Conservation (phyloP, 2,113 vertebrate genomes). For the Gopherus flavomarginatus region DNA sequence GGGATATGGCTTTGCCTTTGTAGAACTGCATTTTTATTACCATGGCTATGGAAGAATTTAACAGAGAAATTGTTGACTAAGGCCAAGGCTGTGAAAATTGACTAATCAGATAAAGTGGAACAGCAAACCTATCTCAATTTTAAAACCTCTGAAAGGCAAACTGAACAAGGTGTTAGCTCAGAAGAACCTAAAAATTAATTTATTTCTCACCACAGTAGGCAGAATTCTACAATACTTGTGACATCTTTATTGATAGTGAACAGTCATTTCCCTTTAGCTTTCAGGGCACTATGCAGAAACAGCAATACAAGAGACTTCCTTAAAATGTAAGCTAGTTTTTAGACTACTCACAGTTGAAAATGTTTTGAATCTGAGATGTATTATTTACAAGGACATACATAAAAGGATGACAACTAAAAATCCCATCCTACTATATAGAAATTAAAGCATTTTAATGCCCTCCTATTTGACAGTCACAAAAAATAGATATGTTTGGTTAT, state of each 20-base stretch:
- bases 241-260: background rate
- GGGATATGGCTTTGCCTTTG: background rate
- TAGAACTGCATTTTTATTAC: background rate
- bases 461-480: background rate
- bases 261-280: background rate
- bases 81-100: background rate
- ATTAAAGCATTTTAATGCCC: background rate
- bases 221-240: background rate
- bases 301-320: background rate
- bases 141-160: background rate
- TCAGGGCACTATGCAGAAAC: background rate
- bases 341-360: background rate
- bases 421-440: background rate
- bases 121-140: background rate
- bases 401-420: background rate
- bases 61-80: background rate
- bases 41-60: background rate
- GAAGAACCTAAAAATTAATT: background rate
- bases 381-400: background rate
- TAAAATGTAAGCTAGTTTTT: background rate
- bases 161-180: background rate
- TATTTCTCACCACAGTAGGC: background rate
- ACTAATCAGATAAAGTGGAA: background rate
- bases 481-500: background rate
- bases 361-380: background rate